Evolutionary conservation across 2,888 invertebrate species (phyloP), one percentile per base, ranked within the genome.

Genomic region (Lithophane leautieri): DNA sequence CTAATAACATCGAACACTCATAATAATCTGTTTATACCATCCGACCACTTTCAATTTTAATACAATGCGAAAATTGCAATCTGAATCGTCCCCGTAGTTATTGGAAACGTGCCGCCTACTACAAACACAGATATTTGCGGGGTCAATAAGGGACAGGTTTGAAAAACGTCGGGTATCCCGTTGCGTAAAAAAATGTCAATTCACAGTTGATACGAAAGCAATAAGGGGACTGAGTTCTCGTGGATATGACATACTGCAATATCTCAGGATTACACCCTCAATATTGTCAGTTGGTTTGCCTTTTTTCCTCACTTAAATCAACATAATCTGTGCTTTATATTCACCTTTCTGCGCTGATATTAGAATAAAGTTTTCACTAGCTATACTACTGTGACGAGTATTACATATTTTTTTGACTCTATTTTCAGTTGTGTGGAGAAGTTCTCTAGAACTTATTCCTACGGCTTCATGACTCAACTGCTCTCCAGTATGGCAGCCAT

Each of bases 401-500:
- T 72, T 56, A 72, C 54, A 79, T 68, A 19, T 80, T 79, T 78
- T 70, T 73, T 70, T 61, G 54, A 60, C 67, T 73, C 69, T 73
- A 34, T 75, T 85, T 82, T 56, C 93, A 96, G 96, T 87, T 96
- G 95, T 83, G 95, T 95, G 70, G 92, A 96, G 88, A 94, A 94
- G 89, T 96, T 96, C 85, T 91, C 94, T 19, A 84, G 82, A 78
- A 96, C 95, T 78, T 96, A 96, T 90, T 93, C 95, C 3, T 95
- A 95, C 82, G 96, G 96, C 58, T 96, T 96, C 92, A 94, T 96
- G 95, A 96, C 95, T 82, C 96, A 96, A 91, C 92, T 96, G 69
- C 90, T 96, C 71, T 96, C 96, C 40, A 96, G 96, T 86, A 94
- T 94, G 94, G 95, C 95, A 22, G 96, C 96, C 58, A 96, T 96